Base-by-base conservation (phyloP, 1,140 invertebrate genomes). In the Pachyrhynchus sulphureomaculatus region DNA sequence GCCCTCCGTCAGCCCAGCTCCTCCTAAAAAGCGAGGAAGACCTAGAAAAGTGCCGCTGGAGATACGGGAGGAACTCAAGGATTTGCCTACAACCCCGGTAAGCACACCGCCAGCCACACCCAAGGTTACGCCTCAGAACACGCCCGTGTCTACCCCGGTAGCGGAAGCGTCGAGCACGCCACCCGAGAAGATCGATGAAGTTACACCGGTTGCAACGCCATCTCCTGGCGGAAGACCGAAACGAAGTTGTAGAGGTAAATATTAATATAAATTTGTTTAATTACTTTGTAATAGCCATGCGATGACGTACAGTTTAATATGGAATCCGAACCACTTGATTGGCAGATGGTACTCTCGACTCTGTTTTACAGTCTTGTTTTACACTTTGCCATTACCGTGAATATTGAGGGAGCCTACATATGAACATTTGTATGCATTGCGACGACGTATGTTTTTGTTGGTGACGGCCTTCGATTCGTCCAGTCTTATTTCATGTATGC, bases 171-270 rank as follows among this genome's bases (percentile, higher is more conserved):
- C 34, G 24, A 9, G 12, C 41, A 15, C 20, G 8, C 18, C 44
- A 12, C 20, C 49, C 44, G 41, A 24, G 12, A 23, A 15, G 13
- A 48, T 39, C 13, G 26, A 47, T 1, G 8, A 12, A 1, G 41
- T 18, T 23, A 45, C 54, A 1, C 51, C 58, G 20, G 44, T 21
- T 6, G 42, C 37, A 12, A 41, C 51, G 4, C 39, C 58, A 15
- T 37, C 62, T 21, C 57, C 62, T 13, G 64, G 66, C 2, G 65
- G 67, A 4, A 61, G 74, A 24, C 74, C 74, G n/a, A 76, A 76
- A 58, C 66, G 74, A 10, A 75, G 73, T 65, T 76, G 74, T 58
- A 56, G 73, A 47, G 73, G 72, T 12, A 65, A 64, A 8, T 71
- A 62, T n/a, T n/a, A n/a, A n/a, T n/a, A n/a, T n/a, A n/a, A 1